Evolutionary conservation across 2,888 invertebrate genomes (phyloP).

Genomic region (Alloscopus bannaensis): DNA sequence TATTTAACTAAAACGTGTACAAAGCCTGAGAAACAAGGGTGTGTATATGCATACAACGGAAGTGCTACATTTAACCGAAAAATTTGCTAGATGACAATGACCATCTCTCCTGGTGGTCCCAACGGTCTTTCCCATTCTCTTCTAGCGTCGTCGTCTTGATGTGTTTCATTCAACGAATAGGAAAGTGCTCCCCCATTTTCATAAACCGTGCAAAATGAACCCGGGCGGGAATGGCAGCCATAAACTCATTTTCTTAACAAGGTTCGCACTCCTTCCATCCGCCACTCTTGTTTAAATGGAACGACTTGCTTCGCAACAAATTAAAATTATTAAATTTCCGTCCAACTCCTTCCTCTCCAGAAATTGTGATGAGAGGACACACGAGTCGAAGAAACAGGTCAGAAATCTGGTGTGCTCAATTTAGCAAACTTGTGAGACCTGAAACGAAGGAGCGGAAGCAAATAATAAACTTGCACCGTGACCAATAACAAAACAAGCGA

Average conservation of each 20-base stretch:
- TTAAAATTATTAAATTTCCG: slow-evolving; percentile 52
- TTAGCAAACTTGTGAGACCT: too few relatives aligned
- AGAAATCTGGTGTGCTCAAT: too few relatives aligned
- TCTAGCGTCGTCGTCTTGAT: neutral
- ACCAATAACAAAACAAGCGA: too few relatives aligned
- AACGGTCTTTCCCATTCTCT: slow-evolving; percentile 14
- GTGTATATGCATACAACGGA: too few relatives aligned
- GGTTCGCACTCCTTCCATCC: slow-evolving; percentile 30
- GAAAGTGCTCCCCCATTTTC: slow-evolving; percentile 20
- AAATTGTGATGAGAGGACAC: neutral
- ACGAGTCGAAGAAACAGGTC: too few relatives aligned
- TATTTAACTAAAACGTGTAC: too few relatives aligned
- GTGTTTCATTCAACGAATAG: slow-evolving; percentile 15
- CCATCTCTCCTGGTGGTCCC: slow-evolving; percentile 38
- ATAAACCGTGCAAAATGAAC: slow-evolving; percentile 27
- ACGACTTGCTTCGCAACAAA: slow-evolving; percentile 46
- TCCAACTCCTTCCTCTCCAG: slow-evolving; percentile 24
- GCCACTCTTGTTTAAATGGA: slow-evolving; percentile 45
- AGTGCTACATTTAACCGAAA: too few relatives aligned
- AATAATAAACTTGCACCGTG: too few relatives aligned
- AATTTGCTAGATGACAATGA: too few relatives aligned
- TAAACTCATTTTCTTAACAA: slow-evolving; percentile 47
- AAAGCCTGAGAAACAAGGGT: too few relatives aligned
- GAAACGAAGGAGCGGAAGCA: too few relatives aligned
- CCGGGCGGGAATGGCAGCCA: neutral